Percentiles rank a stretch among this genome's conserved stretches.
Conservation (phyloP, 2,888 invertebrate genomes). For the Drosophila mimetica region DNA sequence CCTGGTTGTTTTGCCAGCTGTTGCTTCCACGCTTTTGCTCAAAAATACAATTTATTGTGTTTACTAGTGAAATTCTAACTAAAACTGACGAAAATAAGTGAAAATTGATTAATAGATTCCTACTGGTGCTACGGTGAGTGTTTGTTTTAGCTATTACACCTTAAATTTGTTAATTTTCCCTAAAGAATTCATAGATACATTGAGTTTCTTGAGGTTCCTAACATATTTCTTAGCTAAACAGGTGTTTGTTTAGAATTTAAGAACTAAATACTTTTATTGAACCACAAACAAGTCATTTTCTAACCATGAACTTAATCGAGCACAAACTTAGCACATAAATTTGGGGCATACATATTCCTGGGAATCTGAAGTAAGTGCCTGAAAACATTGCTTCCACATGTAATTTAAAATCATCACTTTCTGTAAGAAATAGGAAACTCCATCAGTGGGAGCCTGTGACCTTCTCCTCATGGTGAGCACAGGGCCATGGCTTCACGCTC, state of each 20-base stretch:
- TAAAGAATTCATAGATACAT: not conserved
- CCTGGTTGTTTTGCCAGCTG: slow-evolving; percentile 48
- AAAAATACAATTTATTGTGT: slow-evolving; percentile 43
- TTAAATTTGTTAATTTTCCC: slow-evolving; percentile 25
- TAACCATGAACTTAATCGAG: not conserved
- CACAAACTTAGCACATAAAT: not conserved
- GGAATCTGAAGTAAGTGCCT: not conserved
- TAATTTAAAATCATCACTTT: not conserved
- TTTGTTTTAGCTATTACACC: slow-evolving; percentile 15
- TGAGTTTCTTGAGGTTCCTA: not conserved
- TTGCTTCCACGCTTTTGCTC: slow-evolving; percentile 62
- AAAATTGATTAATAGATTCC: not conserved
- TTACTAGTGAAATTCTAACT: slow-evolving; percentile 35
- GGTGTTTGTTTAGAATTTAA: not conserved
- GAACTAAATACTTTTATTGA: not conserved
- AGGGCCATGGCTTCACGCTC: slow-evolving; percentile 61
- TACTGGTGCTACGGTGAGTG: slow-evolving; percentile 47
- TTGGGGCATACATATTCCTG: not conserved
- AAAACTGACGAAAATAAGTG: not conserved
- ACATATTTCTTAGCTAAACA: not conserved
- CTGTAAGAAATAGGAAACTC: not conserved
- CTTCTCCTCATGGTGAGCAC: slow-evolving; percentile 33
- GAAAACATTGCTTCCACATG: not conserved
- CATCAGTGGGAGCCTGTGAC: not conserved
- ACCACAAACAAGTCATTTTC: not conserved